phyloP scores from a whole-genome alignment of 2,797 vertebrate species.

The Agapornis canus region DNA sequence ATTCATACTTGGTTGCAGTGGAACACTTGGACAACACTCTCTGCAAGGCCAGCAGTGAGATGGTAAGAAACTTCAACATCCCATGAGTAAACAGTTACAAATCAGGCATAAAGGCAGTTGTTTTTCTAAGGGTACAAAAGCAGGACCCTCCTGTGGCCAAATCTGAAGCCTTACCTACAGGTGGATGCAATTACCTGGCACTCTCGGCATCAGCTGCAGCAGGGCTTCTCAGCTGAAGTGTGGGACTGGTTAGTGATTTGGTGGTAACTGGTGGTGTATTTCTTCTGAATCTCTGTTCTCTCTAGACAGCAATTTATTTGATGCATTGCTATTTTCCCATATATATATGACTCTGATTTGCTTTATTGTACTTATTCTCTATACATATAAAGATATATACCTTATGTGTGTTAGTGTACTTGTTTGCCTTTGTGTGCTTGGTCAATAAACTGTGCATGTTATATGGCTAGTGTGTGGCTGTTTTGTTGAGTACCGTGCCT shows the following conservation, averaged over 20 bases:
- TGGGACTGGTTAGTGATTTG: neutral
- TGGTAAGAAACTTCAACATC: neutral
- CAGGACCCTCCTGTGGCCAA: neutral
- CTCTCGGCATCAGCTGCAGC: neutral
- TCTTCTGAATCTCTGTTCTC: neutral
- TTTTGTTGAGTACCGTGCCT: neutral
- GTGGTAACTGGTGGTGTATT: neutral
- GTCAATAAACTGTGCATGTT: neutral
- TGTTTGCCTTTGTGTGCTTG: neutral
- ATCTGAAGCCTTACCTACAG: neutral
- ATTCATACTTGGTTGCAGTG: neutral
- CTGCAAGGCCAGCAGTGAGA: neutral
- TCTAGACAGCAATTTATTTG: neutral
- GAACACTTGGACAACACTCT: neutral
- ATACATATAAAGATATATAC: neutral
- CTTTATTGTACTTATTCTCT: neutral
- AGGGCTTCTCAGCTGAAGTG: neutral
- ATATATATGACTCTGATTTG: neutral
- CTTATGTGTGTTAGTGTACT: neutral
- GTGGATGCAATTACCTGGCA: neutral
- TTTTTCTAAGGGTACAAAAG: neutral
- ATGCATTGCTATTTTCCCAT: neutral
- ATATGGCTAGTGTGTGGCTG: neutral
- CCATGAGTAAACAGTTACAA: neutral
- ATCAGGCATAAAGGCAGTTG: neutral